phyloP scores from a whole-genome alignment of 92 coral and sea anemone species.

The Epizoanthus ramosus region DNA sequence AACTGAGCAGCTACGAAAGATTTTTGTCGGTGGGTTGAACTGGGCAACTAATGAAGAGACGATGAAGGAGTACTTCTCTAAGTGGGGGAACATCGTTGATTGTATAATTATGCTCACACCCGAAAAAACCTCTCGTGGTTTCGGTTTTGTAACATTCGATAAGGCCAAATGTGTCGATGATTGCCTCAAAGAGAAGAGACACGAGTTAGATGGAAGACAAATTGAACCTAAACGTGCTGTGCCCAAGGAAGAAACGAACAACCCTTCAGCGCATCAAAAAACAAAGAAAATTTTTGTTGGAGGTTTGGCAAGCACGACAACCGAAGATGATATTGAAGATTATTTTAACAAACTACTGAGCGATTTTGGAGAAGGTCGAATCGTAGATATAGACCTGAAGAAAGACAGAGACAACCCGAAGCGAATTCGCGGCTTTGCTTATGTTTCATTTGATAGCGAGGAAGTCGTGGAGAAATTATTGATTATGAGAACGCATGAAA shows the following conservation, averaged over 20 bases:
- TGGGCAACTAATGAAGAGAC: slow-evolving; percentile 88
- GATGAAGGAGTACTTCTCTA: slow-evolving; percentile 86
- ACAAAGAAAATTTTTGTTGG: slow-evolving; percentile 93
- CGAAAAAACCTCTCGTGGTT: slow-evolving; percentile 89
- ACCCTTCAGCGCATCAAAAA: slow-evolving; percentile 62
- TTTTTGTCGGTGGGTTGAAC: slow-evolving; percentile 95
- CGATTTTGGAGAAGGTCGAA: slow-evolving; percentile 83
- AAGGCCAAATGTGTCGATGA: slow-evolving; percentile 87
- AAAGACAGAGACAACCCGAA: slow-evolving; percentile 85
- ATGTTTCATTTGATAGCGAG: slow-evolving; percentile 88
- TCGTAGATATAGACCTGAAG: slow-evolving; percentile 85
- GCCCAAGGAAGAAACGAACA: slow-evolving; percentile 85
- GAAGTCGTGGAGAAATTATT: slow-evolving; percentile 91
- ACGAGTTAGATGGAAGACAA: slow-evolving; percentile 87
- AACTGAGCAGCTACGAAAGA: slow-evolving; percentile 88
- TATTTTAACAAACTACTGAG: slow-evolving; percentile 76
- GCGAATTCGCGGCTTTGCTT: slow-evolving; percentile 95
- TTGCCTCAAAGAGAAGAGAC: slow-evolving; percentile 70
- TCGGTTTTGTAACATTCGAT: slow-evolving; percentile 94
- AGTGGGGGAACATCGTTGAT: slow-evolving; percentile 96
- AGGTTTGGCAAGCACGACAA: slow-evolving; percentile 94
- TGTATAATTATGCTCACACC: slow-evolving; percentile 90
- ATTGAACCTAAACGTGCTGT: slow-evolving; percentile 98
- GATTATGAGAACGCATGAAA: slow-evolving; percentile 86
- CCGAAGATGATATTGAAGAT: slow-evolving; percentile 85